Evolutionary conservation across 1,140 invertebrate genomes (phyloP).

Genomic region (Cardiocondyla obscurior): DNA sequence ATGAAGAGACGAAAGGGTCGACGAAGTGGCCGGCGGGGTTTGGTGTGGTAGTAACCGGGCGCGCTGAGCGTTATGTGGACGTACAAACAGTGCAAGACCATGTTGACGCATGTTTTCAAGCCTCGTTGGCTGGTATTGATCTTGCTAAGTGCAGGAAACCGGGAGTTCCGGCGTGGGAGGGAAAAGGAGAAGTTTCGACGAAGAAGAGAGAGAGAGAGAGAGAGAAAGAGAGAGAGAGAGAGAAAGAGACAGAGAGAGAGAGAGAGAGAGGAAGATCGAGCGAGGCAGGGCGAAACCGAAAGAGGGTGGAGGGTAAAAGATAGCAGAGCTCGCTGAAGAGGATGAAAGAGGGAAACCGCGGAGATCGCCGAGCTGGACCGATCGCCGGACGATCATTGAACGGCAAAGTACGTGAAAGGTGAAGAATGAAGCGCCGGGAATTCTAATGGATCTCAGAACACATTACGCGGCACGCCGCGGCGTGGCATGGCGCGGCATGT

Average conservation of each 20-base stretch:
- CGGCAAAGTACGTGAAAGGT: slow-evolving; percentile 5
- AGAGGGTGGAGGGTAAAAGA: slow-evolving; percentile 34
- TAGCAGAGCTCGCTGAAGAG: neutral
- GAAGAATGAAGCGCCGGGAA: slow-evolving; percentile 25
- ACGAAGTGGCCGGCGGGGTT: slow-evolving; percentile 74
- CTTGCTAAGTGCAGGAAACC: slow-evolving; percentile 85
- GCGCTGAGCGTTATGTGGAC: slow-evolving; percentile 82
- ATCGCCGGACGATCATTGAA: slow-evolving; percentile 51
- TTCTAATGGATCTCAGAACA: slow-evolving; percentile 2
- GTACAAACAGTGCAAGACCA: slow-evolving; percentile 84
- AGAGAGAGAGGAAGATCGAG: neutral
- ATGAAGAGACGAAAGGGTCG: slow-evolving; percentile 61
- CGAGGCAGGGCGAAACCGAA: slow-evolving; percentile 1
- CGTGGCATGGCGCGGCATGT: slow-evolving; percentile 68
- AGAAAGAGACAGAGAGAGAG: neutral
- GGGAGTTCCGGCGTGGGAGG: slow-evolving; percentile 71
- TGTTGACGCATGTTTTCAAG: slow-evolving; percentile 86
- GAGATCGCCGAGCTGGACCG: slow-evolving; percentile 34
- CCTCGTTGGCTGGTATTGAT: slow-evolving; percentile 85
- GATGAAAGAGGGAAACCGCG: neutral
- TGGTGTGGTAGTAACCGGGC: slow-evolving; percentile 68
- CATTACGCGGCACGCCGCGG: slow-evolving; percentile 39
- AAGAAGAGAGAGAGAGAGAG: slow-evolving; percentile 31
- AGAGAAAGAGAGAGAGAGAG: neutral
- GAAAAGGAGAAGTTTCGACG: slow-evolving; percentile 56